A percentile compares a stretch with the other conserved stretches of the same genome.
Conservation (phyloP, 2,888 invertebrate genomes). For the Campaea margaritaria region DNA sequence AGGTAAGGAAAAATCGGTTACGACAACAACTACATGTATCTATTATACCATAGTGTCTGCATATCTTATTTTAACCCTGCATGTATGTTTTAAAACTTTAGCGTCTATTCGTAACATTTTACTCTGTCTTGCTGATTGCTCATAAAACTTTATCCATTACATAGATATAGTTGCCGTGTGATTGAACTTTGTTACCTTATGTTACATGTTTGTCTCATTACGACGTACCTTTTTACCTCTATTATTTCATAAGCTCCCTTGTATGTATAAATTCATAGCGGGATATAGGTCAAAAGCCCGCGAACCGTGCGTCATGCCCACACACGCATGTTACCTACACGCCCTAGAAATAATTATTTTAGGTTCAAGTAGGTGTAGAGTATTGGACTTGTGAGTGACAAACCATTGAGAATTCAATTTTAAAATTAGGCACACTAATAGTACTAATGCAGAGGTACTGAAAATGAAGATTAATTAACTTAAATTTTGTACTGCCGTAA, state of each 20-base stretch:
- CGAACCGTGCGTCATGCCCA: constrained; percentile 7
- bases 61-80: background rate
- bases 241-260: background rate
- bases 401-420: no score
- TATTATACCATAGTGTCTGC: background rate
- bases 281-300: constrained; percentile 15
- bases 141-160: no score
- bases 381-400: no score
- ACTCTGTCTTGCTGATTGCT: no score
- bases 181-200: background rate
- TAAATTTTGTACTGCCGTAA: background rate
- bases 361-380: no score
- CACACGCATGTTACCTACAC: background rate
- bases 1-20: no score
- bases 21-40: no score
- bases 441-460: background rate
- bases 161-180: background rate
- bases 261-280: background rate
- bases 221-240: background rate
- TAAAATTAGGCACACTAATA: no score
- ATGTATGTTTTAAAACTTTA: background rate
- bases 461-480: constrained; percentile 1
- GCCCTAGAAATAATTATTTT: background rate
- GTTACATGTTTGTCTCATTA: background rate
- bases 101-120: no score